These are phyloP conservation scores for Sylvietta virens DNA, from an alignment of 2,113 vertebrate species.

Conservation along the genomic window DNA sequence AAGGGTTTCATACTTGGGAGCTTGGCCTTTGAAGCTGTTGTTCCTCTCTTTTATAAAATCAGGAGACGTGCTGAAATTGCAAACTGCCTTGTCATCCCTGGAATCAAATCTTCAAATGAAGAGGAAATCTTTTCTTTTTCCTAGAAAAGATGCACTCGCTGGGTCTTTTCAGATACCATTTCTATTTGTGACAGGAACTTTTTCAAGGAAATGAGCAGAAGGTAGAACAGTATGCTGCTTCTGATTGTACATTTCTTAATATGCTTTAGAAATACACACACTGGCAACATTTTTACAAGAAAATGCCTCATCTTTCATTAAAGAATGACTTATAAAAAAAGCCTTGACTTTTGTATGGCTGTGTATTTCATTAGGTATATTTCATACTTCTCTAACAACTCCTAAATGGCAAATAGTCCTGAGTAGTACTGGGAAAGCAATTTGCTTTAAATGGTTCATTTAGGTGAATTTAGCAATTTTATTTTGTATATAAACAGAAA, in stretches of 20 bases:
- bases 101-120: conserved; percentile 10
- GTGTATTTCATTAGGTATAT: conserved; percentile 2
- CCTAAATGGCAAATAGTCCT: neutral
- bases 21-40: neutral
- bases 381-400: neutral
- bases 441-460: conserved; percentile 41
- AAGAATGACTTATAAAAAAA: neutral
- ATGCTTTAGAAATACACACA: conserved; percentile 22
- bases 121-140: conserved; percentile 24
- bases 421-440: neutral
- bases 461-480: conserved; percentile 20
- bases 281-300: neutral
- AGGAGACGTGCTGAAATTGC: neutral
- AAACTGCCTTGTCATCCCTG: conserved; percentile 38
- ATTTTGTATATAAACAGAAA: neutral
- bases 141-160: neutral
- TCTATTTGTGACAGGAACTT: conserved; percentile 39
- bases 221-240: conserved; percentile 34
- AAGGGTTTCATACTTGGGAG: neutral
- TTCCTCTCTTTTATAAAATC: neutral
- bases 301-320: conserved; percentile 9
- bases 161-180: conserved; percentile 29
- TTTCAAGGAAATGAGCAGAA: conserved; percentile 30
- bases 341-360: neutral
- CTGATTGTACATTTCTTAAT: conserved; percentile 42